phyloP scores from a whole-genome alignment of 2,888 invertebrate species.

The Pelosia muscerda region DNA sequence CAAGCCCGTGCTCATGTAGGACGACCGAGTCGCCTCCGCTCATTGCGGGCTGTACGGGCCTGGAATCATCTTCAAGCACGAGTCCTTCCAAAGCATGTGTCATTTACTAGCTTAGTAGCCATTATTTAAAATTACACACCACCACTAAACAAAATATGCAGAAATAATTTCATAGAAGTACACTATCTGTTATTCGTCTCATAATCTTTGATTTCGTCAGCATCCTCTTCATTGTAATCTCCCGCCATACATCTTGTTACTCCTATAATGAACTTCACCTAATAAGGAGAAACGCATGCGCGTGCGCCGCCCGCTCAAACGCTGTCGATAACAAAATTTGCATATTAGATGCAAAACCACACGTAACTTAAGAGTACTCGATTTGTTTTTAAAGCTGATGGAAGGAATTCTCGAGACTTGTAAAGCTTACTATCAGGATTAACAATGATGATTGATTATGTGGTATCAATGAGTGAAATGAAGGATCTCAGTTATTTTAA shows the following conservation, averaged over 20 bases:
- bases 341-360: slow-evolving; percentile 59
- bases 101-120: background rate
- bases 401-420: background rate
- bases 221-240: slow-evolving; percentile 31
- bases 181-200: background rate
- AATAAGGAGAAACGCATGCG: slow-evolving; percentile 55
- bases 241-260: slow-evolving; percentile 29
- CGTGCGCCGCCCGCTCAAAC: slow-evolving; percentile 63
- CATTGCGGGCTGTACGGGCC: no score
- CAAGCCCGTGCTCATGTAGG: no score
- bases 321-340: slow-evolving; percentile 67
- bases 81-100: no score
- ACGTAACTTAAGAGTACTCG: background rate
- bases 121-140: background rate
- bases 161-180: background rate
- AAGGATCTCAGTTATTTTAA: no score
- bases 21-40: no score
- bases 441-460: no score
- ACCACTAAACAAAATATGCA: background rate
- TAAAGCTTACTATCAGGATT: no score
- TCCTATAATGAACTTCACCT: slow-evolving; percentile 63
- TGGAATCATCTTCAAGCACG: no score
- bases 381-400: background rate
- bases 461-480: no score
- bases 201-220: background rate